A percentile compares a stretch with the other conserved stretches of the same genome.
Evolutionary conservation across 1,140 invertebrate species (phyloP).

Genomic region (Hesperophylax magnus): DNA sequence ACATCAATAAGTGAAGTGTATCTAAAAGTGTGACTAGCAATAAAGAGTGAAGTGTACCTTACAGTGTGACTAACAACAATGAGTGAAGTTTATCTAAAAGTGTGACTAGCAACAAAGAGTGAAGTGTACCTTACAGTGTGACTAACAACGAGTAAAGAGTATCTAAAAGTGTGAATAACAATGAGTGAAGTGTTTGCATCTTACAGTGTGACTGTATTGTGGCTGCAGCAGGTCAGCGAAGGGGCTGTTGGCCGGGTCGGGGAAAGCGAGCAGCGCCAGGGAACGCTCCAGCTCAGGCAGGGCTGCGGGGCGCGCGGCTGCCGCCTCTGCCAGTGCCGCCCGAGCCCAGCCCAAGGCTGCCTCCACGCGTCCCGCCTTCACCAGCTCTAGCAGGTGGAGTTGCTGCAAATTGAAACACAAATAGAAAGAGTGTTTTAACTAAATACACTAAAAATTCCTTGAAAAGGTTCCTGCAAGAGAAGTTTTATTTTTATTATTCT

Average conservation of each 20-base stretch:
- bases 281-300: conserved; percentile 87
- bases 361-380: conserved; percentile 89
- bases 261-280: conserved; percentile 95
- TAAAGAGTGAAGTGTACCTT: too few relatives aligned
- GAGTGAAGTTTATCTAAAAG: neutral
- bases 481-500: too few relatives aligned
- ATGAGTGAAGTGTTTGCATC: neutral
- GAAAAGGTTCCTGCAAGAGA: too few relatives aligned
- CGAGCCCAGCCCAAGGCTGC: conserved; percentile 97
- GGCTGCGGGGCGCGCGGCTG: conserved; percentile 88
- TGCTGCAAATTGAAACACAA: conserved; percentile 74
- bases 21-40: too few relatives aligned
- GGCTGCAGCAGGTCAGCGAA: conserved; percentile 95
- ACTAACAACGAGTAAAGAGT: neutral
- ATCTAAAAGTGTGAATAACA: too few relatives aligned
- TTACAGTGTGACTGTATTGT: conserved; percentile 93
- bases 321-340: conserved; percentile 92
- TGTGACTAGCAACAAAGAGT: too few relatives aligned
- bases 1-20: too few relatives aligned
- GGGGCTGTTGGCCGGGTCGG: conserved; percentile 94
- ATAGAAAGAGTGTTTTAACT: too few relatives aligned
- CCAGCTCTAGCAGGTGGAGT: conserved; percentile 95
- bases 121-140: too few relatives aligned
- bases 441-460: too few relatives aligned
- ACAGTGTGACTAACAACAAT: too few relatives aligned